Evolutionary conservation across 2,113 vertebrate species (phyloP).

Genomic region (Epinephelus moara): DNA sequence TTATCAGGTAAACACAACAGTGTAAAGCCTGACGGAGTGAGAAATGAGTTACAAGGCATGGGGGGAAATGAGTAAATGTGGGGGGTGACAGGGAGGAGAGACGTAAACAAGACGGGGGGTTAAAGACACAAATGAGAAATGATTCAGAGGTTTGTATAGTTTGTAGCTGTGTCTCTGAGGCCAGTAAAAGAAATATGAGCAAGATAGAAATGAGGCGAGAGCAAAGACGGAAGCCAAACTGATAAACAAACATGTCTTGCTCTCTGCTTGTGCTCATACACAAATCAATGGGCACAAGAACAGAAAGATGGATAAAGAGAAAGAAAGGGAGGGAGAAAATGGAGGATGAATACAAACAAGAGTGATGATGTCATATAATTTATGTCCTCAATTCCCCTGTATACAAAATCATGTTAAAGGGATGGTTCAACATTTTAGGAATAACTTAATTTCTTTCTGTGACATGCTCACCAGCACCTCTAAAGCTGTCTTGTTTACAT

Average conservation of each 20-base stretch:
- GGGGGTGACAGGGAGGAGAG: slow-evolving; percentile 1
- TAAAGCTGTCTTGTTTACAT: background rate
- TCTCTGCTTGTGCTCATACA: slow-evolving; percentile 3
- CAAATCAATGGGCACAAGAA: slow-evolving; percentile 26
- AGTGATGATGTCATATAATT: background rate
- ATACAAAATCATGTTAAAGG: background rate
- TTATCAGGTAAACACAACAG: slow-evolving; percentile 32
- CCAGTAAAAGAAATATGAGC: slow-evolving; percentile 31
- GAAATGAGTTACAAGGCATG: slow-evolving; percentile 31
- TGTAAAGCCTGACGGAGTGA: slow-evolving; percentile 14
- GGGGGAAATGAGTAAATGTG: slow-evolving; percentile 20
- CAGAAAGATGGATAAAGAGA: slow-evolving; percentile 31
- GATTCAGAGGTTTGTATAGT: slow-evolving; percentile 35
- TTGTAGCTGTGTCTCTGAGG: slow-evolving; percentile 35
- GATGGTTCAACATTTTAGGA: background rate
- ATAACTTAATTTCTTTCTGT: too few species aligned
- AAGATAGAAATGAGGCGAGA: slow-evolving; percentile 27
- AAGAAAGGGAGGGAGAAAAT: background rate
- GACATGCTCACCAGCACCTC: too few species aligned
- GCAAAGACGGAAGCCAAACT: slow-evolving; percentile 25
- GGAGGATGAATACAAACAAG: slow-evolving; percentile 1
- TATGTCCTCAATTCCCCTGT: background rate
- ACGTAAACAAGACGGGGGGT: background rate
- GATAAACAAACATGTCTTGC: slow-evolving; percentile 27
- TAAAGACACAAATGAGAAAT: slow-evolving; percentile 42